A percentile compares a stretch with the other conserved stretches of the same genome.
These are phyloP conservation scores for Ptilonorhynchus violaceus DNA, from an alignment of 2,113 vertebrate species.

Conservation along the genomic window DNA sequence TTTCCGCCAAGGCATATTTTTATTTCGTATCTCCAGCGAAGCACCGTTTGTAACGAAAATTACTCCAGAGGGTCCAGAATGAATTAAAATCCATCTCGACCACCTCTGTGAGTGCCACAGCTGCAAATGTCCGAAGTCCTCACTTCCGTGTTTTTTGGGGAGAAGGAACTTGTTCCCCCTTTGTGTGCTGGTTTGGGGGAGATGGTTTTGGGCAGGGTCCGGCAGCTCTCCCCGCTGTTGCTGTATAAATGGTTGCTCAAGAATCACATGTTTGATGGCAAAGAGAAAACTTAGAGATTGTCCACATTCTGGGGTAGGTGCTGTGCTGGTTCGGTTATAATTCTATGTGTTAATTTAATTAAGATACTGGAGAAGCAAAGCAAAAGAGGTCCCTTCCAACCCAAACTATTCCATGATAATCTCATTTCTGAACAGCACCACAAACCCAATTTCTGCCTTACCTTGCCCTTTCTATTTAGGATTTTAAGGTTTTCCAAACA, in stretches of 20 bases:
- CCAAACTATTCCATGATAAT: neutral
- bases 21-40: neutral
- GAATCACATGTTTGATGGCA: neutral
- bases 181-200: neutral
- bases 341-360: neutral
- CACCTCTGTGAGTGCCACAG: neutral
- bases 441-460: neutral
- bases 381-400: neutral
- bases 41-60: accelerated
- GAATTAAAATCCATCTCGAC: neutral
- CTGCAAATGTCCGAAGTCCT: neutral
- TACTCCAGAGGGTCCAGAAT: neutral
- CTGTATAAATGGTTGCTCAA: neutral
- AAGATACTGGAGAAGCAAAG: neutral
- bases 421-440: neutral
- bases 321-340: neutral
- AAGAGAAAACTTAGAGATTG: neutral
- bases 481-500: neutral
- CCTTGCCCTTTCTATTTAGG: neutral
- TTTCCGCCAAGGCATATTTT: accelerated
- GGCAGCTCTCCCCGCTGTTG: neutral
- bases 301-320: neutral
- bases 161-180: neutral
- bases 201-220: neutral
- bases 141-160: neutral